Evolutionary conservation across 2,797 vertebrate genomes (phyloP).

Genomic region (Pangasius macronema): DNA sequence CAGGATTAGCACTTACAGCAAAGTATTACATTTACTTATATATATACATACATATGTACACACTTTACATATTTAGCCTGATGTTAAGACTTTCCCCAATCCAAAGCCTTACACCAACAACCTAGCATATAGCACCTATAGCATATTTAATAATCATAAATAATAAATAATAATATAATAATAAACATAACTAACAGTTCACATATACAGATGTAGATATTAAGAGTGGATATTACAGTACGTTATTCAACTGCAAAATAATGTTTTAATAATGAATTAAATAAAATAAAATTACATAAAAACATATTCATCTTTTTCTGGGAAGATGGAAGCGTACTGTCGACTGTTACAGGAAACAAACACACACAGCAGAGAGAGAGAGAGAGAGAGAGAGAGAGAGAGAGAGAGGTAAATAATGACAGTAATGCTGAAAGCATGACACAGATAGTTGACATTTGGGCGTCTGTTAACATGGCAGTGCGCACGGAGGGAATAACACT

Average conservation of each 20-base stretch:
- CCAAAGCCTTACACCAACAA: background rate
- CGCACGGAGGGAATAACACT: background rate
- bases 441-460: constrained; percentile 13
- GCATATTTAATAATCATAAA: background rate
- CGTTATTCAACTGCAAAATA: background rate
- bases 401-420: constrained; percentile 9
- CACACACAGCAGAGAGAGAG: background rate
- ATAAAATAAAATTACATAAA: background rate
- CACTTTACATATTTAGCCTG: background rate
- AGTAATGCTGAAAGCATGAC: background rate
- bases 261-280: background rate
- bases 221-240: too few relatives aligned
- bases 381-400: constrained; percentile 7
- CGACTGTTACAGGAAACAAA: background rate
- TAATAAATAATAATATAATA: background rate
- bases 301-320: background rate
- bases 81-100: background rate
- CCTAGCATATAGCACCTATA: too few relatives aligned
- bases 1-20: background rate
- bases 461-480: constrained; percentile 1
- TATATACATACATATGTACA: background rate
- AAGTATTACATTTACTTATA: background rate
- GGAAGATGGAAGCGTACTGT: background rate
- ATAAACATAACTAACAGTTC: background rate
- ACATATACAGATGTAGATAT: background rate